phyloP scores from a whole-genome alignment of 2,113 vertebrate genomes.

The Pontoporia blainvillei region DNA sequence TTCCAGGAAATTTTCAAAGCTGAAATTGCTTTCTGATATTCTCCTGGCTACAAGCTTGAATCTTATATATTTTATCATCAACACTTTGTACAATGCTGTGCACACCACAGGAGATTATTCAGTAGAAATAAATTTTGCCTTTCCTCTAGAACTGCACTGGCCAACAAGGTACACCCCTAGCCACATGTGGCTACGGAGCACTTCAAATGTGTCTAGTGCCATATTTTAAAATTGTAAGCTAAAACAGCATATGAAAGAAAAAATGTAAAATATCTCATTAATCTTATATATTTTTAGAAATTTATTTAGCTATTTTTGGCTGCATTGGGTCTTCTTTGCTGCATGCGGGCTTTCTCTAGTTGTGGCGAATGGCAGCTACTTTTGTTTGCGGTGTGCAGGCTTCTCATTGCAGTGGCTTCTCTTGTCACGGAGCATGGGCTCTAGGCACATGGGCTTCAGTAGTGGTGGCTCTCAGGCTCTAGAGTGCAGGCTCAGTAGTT shows the following conservation, averaged over 20 bases:
- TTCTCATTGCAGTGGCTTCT: too few species aligned
- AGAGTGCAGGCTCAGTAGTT: too few species aligned
- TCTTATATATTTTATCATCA: background rate
- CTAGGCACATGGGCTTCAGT: too few species aligned
- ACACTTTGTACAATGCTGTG: background rate
- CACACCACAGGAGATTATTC: background rate
- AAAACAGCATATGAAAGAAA: background rate
- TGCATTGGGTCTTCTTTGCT: too few species aligned
- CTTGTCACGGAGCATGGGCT: too few species aligned
- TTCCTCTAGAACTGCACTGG: background rate
- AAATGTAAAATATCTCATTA: background rate
- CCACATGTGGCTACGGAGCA: background rate
- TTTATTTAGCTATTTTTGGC: too few species aligned
- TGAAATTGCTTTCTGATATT: slow-evolving; percentile 5
- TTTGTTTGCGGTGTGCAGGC: too few species aligned
- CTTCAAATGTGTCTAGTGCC: background rate
- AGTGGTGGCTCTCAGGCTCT: too few species aligned
- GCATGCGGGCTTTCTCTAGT: too few species aligned
- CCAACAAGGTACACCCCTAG: background rate
- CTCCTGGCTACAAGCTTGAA: background rate
- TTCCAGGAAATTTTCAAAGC: background rate
- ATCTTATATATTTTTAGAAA: background rate
- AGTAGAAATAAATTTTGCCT: background rate
- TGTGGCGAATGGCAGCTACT: too few species aligned
- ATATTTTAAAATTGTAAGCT: background rate